Base-by-base conservation (phyloP, 2,113 vertebrate genomes). In the Tychaedon coryphoeus region DNA sequence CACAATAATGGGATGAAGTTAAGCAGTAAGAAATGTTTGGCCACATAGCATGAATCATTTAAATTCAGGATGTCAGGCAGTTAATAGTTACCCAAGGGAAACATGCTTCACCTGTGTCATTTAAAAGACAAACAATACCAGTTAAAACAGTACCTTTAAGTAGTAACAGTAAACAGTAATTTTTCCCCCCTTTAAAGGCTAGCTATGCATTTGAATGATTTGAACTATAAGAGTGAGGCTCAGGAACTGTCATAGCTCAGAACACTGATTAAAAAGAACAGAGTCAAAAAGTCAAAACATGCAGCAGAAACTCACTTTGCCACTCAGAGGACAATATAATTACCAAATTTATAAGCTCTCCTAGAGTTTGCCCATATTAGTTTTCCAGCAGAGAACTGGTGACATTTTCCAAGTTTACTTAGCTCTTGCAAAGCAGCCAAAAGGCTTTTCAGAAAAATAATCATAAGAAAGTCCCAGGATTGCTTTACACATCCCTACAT, bases 231-330 rank as follows among this genome's bases (percentile, higher is more conserved):
- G 34, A 65, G 12, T n/a, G 66, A 50, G 29, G 24, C 62, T 65
- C 20, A 19, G 33, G 18, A 93, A 62, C 31, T 47, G 13, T 71
- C 65, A 61, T 4, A 87, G 43, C n/a, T 72, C 51, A 56, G 79
- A 40, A 78, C 78, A 45, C 50, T 14, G 16, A 95, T 92, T 70
- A 97, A 91, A 70, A 90, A 76, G 42, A 88, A 90, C 58, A 95
- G 53, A 93, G 50, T 29, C 26, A 29, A 51, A 51, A 51, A 96
- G 77, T 31, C 78, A 75, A 36, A 89, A 62, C 40, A 50, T 38
- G 85, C 80, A 79, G 60, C 86, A 94, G 71, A 85, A 83, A 53
- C 22, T 56, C 24, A 70, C 15, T 40, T 62, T 88, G 31, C 40
- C 45, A 69, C 80, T 58, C 47, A 71, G 60, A 95, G 28, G 79